These are phyloP conservation scores for Apodemia duryi DNA, from an alignment of 2,888 invertebrate species.

Conservation along the genomic window DNA sequence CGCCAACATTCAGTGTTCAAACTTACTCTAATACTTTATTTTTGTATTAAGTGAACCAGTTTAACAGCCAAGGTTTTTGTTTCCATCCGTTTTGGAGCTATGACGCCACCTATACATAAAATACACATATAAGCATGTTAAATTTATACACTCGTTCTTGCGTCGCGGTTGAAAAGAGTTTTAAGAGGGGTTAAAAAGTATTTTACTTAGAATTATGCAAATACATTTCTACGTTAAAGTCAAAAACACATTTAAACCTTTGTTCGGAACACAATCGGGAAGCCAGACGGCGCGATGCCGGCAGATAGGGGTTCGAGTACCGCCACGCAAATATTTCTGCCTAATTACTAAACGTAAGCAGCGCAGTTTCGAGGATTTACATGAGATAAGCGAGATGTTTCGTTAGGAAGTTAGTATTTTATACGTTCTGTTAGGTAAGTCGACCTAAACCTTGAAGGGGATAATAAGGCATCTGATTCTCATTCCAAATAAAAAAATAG, in stretches of 20 bases:
- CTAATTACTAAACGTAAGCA: constrained; percentile 56
- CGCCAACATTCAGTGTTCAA: no score
- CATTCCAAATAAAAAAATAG: no score
- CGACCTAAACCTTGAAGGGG: no score
- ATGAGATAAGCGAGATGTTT: constrained; percentile 6
- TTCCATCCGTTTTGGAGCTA: no score
- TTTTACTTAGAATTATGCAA: background rate
- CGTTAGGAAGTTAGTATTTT: no score
- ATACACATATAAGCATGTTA: no score
- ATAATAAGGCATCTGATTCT: no score
- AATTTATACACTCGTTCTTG: background rate
- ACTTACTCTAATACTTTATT: no score
- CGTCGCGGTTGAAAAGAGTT: background rate
- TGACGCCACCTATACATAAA: no score
- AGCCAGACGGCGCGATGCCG: constrained; percentile 58
- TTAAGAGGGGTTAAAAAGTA: background rate
- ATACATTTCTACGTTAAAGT: constrained; percentile 8
- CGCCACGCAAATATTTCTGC: constrained; percentile 52
- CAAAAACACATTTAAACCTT: constrained; percentile 43
- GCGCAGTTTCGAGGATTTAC: constrained; percentile 14
- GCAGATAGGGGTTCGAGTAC: constrained; percentile 53
- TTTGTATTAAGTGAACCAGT: no score
- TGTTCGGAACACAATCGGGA: constrained; percentile 49
- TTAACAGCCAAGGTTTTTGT: no score
- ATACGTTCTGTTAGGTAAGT: no score